phyloP scores from a whole-genome alignment of 2,797 vertebrate species.

The Brachyalestes nurse region DNA sequence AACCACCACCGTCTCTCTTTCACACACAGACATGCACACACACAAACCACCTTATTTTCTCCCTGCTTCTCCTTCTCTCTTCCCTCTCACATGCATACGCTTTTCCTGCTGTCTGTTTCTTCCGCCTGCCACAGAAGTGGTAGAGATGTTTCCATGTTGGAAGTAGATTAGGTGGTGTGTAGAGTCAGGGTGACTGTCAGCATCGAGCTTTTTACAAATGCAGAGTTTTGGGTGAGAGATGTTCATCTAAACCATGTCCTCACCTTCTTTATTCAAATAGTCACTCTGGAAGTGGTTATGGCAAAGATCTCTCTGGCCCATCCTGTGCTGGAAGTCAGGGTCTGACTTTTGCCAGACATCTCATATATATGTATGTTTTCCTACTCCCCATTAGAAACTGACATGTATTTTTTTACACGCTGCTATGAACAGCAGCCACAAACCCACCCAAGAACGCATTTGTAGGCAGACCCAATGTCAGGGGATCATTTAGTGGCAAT shows the following conservation, averaged over 20 bases:
- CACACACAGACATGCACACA: constrained; percentile 22
- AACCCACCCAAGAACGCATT: too few species aligned
- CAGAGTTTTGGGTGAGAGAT: constrained; percentile 34
- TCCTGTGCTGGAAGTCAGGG: constrained; percentile 3
- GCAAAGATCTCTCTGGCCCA: constrained; percentile 19
- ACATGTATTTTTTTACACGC: too few species aligned
- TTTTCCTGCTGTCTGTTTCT: neutral
- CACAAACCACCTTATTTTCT: neutral
- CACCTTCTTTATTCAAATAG: constrained; percentile 41
- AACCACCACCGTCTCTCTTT: constrained; percentile 2
- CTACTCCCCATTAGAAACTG: neutral
- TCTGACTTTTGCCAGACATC: constrained; percentile 5
- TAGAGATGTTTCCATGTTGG: neutral
- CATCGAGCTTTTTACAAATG: constrained; percentile 36
- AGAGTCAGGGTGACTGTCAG: constrained; percentile 47
- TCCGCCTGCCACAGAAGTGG: neutral
- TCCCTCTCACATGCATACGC: constrained; percentile 1
- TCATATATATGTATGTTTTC: neutral
- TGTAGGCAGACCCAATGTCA: too few species aligned
- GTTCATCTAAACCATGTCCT: constrained; percentile 17
- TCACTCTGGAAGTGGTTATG: constrained; percentile 36
- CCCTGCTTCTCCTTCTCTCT: neutral
- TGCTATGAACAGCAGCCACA: neutral
- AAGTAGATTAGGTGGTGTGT: constrained; percentile 42
- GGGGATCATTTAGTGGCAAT: too few species aligned